Evolutionary conservation across 2,888 invertebrate species (phyloP).

Genomic region (Cheilosia grossa): DNA sequence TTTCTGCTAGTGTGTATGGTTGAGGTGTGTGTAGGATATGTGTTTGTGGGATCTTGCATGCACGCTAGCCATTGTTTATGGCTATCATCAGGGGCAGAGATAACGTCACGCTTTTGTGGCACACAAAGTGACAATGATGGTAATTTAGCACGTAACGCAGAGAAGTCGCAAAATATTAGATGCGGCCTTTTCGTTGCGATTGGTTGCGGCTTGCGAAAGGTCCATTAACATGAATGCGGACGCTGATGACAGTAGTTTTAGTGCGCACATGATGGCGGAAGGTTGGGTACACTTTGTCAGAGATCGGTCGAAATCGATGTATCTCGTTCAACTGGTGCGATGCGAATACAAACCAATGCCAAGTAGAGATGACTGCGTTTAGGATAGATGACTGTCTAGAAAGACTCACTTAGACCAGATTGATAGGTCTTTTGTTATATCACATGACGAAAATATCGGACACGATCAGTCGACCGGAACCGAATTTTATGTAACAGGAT

Average conservation of each 20-base stretch:
- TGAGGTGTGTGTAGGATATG: conserved; percentile 43
- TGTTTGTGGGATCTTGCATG: conserved; percentile 47
- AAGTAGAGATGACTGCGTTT: too few relatives aligned
- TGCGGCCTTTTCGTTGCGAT: conserved; percentile 26
- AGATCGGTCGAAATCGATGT: too few relatives aligned
- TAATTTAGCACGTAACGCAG: conserved; percentile 68
- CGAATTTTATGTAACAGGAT: too few relatives aligned
- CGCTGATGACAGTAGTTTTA: conserved; percentile 16
- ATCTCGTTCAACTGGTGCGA: too few relatives aligned
- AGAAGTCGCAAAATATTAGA: conserved; percentile 27
- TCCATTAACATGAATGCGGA: conserved; percentile 23
- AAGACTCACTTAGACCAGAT: too few relatives aligned
- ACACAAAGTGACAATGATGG: conserved; percentile 74
- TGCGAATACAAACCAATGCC: too few relatives aligned
- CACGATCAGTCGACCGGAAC: too few relatives aligned
- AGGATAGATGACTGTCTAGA: too few relatives aligned
- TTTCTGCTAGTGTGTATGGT: conserved; percentile 36
- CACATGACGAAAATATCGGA: too few relatives aligned
- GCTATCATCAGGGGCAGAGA: conserved; percentile 70
- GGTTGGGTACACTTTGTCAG: too few relatives aligned
- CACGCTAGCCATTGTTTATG: conserved; percentile 70
- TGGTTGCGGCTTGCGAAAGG: conserved; percentile 12
- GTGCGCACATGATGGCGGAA: not conserved
- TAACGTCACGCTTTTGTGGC: conserved; percentile 65
- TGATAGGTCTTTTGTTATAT: too few relatives aligned